Percentiles rank a stretch among this genome's conserved stretches.
phyloP scores from a whole-genome alignment of 2,797 vertebrate species.

The Liasis olivaceus region DNA sequence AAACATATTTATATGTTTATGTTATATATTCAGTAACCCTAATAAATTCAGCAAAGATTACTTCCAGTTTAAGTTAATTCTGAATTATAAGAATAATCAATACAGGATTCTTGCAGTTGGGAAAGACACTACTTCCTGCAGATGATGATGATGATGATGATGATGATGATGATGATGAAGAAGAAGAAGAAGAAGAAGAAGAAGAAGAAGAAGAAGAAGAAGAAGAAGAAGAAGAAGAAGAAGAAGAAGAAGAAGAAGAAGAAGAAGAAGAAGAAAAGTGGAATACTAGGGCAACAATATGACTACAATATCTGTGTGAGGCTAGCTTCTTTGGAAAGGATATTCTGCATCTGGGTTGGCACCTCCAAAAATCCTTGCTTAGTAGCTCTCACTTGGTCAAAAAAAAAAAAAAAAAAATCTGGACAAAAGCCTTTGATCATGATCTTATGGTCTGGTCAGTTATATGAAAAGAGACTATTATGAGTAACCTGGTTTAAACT shows the following conservation, averaged over 20 bases:
- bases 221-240: too few species aligned
- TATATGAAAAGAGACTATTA: not conserved
- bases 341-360: not conserved
- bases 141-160: not conserved
- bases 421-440: not conserved
- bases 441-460: not conserved
- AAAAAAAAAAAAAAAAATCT: not conserved
- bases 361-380: not conserved
- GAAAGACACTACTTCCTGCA: not conserved
- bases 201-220: too few species aligned
- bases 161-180: not conserved
- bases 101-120: not conserved
- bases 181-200: too few species aligned
- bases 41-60: not conserved
- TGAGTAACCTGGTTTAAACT: not conserved
- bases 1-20: not conserved
- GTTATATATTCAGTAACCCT: not conserved
- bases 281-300: not conserved
- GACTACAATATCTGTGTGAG: not conserved
- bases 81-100: not conserved
- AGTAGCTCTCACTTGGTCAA: not conserved
- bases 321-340: not conserved
- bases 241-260: too few species aligned
- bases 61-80: not conserved
- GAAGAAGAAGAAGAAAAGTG: not conserved